Percentiles rank a stretch among this genome's conserved stretches.
Conservation (phyloP, 2,113 vertebrate species). For the Ophiodon elongatus region DNA sequence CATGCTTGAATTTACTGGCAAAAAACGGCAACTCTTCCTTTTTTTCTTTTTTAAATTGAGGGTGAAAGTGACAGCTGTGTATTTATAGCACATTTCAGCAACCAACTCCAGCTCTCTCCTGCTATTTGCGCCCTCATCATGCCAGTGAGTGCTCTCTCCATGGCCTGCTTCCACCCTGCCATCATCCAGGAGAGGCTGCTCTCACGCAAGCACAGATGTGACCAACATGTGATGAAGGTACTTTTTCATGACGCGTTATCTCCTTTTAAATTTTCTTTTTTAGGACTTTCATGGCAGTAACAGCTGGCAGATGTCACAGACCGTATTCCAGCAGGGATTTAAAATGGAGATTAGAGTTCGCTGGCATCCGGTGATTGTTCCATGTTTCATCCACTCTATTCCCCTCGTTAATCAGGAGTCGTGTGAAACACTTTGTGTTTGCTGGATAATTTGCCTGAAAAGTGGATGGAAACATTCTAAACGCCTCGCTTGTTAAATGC, state of each 20-base stretch:
- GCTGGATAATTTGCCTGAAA: conserved; percentile 27
- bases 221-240: conserved; percentile 18
- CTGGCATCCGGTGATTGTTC: conserved; percentile 6
- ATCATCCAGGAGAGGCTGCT: conserved; percentile 3
- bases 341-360: conserved; percentile 53
- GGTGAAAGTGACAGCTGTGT: conserved; percentile 31
- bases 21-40: conserved; percentile 24
- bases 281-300: conserved; percentile 27
- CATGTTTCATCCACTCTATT: conserved; percentile 16
- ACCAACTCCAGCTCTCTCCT: conserved; percentile 7
- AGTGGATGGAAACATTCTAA: conserved; percentile 2
- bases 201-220: conserved; percentile 7
- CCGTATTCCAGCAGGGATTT: conserved; percentile 39
- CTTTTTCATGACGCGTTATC: conserved; percentile 16
- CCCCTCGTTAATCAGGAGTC: conserved; percentile 25
- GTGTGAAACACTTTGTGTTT: conserved; percentile 26
- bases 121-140: conserved; percentile 18
- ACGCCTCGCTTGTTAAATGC: conserved; percentile 7
- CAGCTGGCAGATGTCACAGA: conserved; percentile 34
- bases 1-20: conserved; percentile 38
- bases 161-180: background rate
- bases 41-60: conserved; percentile 13
- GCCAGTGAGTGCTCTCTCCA: conserved; percentile 20
- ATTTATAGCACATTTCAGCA: conserved; percentile 27
- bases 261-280: conserved; percentile 19